Percentiles rank a stretch among this genome's conserved stretches.
Conservation (phyloP, 2,113 vertebrate genomes). For the Trogon surrucura region DNA sequence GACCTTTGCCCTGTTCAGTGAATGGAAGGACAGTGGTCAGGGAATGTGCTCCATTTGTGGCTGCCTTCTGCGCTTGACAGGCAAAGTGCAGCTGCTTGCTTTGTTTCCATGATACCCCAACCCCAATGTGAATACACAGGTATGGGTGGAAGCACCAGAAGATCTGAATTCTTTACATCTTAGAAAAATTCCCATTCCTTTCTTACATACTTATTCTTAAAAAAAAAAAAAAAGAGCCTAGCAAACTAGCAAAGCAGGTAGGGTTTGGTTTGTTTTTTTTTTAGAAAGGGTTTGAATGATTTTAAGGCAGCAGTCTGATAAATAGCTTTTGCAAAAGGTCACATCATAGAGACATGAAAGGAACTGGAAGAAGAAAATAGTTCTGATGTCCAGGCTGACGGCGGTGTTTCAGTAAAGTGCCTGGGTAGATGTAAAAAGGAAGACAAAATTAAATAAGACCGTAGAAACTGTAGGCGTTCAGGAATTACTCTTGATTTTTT, state of each 20-base stretch:
- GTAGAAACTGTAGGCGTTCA: background rate
- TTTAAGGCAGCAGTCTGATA: background rate
- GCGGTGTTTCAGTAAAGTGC: background rate
- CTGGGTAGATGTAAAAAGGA: background rate
- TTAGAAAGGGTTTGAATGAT: background rate
- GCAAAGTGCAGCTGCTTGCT: background rate
- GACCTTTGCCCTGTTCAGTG: constrained; percentile 39
- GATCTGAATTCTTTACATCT: background rate
- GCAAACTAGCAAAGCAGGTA: background rate
- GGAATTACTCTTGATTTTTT: background rate
- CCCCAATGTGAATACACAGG: rapidly evolving
- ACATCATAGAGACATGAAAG: background rate
- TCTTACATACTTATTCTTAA: background rate
- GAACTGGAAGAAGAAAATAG: background rate
- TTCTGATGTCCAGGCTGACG: background rate
- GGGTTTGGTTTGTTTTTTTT: background rate
- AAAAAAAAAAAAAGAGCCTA: background rate
- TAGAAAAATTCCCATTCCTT: background rate
- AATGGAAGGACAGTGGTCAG: constrained; percentile 27
- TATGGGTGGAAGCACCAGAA: background rate
- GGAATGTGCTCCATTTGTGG: background rate
- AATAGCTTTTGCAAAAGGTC: background rate
- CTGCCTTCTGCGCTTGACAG: background rate
- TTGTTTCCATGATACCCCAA: background rate
- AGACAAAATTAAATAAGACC: background rate